Evolutionary conservation across 2,888 invertebrate species (phyloP).

Genomic region (Polymixis flavicincta): DNA sequence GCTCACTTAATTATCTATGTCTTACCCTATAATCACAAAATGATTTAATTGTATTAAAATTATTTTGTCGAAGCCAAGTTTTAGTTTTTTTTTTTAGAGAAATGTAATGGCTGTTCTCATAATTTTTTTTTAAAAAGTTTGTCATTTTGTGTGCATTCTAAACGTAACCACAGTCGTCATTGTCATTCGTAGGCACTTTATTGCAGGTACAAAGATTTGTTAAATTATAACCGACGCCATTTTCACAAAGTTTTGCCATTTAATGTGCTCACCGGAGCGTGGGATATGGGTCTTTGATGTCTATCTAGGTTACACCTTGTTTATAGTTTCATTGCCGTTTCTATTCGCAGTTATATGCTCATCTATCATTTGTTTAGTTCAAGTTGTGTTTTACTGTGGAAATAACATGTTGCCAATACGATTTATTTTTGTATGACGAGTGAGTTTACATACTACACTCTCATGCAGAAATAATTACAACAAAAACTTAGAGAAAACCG

Average conservation of each 20-base stretch:
- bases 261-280: constrained; percentile 73
- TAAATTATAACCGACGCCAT: constrained; percentile 41
- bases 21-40: no score
- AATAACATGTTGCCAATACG: neutral
- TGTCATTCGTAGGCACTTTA: constrained; percentile 3
- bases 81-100: no score
- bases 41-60: no score
- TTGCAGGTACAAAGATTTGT: constrained; percentile 21
- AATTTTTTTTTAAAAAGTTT: no score
- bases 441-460: no score
- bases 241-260: constrained; percentile 62
- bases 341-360: constrained; percentile 49
- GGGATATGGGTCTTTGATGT: constrained; percentile 76
- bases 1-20: no score
- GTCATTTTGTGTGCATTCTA: neutral
- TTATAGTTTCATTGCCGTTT: constrained; percentile 55
- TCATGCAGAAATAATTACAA: no score
- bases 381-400: neutral
- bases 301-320: constrained; percentile 67
- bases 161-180: neutral
- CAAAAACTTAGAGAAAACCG: no score
- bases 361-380: constrained; percentile 35
- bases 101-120: no score
- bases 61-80: no score
- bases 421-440: no score